These are phyloP conservation scores for Labroides dimidiatus DNA, from an alignment of 2,797 vertebrate genomes.

Conservation along the genomic window DNA sequence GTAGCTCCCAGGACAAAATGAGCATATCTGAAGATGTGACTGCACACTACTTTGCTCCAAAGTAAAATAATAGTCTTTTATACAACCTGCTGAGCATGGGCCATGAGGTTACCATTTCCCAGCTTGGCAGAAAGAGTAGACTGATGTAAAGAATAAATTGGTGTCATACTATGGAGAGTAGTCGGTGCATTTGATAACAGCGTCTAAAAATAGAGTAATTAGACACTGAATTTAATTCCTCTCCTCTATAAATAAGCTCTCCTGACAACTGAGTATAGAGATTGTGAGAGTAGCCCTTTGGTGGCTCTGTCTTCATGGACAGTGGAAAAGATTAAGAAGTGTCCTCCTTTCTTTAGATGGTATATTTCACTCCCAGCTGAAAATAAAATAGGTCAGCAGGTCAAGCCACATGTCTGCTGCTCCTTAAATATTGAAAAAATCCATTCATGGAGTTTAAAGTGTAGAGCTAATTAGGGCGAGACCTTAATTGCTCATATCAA, in stretches of 20 bases:
- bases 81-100: neutral
- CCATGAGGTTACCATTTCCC: neutral
- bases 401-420: neutral
- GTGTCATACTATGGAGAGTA: constrained; percentile 47
- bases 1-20: neutral
- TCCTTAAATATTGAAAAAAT: neutral
- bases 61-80: no score
- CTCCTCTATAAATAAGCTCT: constrained; percentile 63
- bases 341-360: neutral
- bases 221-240: constrained; percentile 61
- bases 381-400: neutral
- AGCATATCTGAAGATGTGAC: neutral
- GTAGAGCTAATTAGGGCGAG: no score
- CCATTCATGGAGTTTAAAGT: no score
- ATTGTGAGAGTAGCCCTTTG: constrained; percentile 30
- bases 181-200: constrained; percentile 48
- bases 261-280: constrained; percentile 50
- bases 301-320: constrained; percentile 18
- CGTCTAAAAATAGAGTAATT: constrained; percentile 68
- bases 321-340: constrained; percentile 11
- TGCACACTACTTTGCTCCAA: neutral
- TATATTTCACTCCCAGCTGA: neutral
- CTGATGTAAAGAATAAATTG: constrained; percentile 46
- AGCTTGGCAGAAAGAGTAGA: constrained; percentile 12
- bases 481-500: no score